Evolutionary conservation across 2,797 vertebrate species (phyloP).

Genomic region (Microchirus variegatus): DNA sequence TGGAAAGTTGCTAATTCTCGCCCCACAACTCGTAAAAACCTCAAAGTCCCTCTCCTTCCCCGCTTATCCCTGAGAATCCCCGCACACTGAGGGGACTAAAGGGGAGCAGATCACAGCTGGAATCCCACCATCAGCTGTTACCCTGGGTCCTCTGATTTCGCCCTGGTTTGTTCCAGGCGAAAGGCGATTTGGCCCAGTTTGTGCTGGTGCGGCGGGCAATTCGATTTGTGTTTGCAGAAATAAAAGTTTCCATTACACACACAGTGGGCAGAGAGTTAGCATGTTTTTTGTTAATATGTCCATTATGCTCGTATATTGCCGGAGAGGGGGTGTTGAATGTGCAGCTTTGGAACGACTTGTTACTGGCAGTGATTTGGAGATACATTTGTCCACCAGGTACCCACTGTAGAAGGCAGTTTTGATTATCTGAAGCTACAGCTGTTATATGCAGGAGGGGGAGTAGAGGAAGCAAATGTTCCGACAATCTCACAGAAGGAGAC

Average conservation of each 20-base stretch:
- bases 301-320: no score
- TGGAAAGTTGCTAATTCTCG: slow-evolving; percentile 61
- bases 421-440: slow-evolving; percentile 4
- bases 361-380: slow-evolving; percentile 15
- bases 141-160: slow-evolving; percentile 48
- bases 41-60: slow-evolving; percentile 64
- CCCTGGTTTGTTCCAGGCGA: slow-evolving; percentile 56
- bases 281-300: neutral
- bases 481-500: slow-evolving; percentile 25
- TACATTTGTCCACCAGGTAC: slow-evolving; percentile 19
- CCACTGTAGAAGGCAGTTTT: slow-evolving; percentile 6
- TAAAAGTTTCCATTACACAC: slow-evolving; percentile 33
- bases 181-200: slow-evolving; percentile 56
- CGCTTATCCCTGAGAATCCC: slow-evolving; percentile 76
- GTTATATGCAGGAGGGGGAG: slow-evolving; percentile 8
- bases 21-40: slow-evolving; percentile 57
- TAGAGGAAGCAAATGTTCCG: slow-evolving; percentile 35
- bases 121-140: slow-evolving; percentile 64
- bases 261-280: slow-evolving; percentile 9
- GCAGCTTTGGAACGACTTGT: slow-evolving; percentile 1
- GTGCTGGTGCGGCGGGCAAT: slow-evolving; percentile 34
- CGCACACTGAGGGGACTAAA: slow-evolving; percentile 55
- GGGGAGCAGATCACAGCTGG: slow-evolving; percentile 67
- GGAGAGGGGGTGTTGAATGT: neutral
- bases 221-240: slow-evolving; percentile 42